phyloP scores from a whole-genome alignment of 2,113 vertebrate species.

The Alces alces region DNA sequence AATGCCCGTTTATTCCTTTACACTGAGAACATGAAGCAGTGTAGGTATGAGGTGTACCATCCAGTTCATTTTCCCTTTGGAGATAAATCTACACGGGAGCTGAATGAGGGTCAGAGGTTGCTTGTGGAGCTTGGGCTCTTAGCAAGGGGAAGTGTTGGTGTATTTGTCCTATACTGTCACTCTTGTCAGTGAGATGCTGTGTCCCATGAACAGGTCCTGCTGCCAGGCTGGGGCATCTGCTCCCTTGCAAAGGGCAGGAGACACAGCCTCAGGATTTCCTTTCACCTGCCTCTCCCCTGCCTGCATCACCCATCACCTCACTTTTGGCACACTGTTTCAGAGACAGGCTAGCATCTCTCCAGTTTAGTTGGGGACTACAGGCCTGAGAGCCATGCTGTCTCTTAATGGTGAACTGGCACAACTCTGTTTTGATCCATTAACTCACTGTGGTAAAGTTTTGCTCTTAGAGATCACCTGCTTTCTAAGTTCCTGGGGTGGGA shows the following conservation, averaged over 20 bases:
- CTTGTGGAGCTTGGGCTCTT: neutral
- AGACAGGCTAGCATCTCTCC: neutral
- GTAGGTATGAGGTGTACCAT: neutral
- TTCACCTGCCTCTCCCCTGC: neutral
- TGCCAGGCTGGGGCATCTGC: neutral
- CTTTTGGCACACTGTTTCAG: neutral
- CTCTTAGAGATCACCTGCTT: neutral
- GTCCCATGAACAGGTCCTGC: neutral
- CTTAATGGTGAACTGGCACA: neutral
- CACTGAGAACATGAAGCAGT: neutral
- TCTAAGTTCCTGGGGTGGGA: neutral
- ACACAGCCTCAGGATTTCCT: neutral
- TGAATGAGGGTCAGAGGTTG: neutral
- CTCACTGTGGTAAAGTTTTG: neutral
- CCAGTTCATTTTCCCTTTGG: neutral
- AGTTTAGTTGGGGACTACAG: neutral
- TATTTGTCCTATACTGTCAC: accelerated
- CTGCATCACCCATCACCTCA: neutral
- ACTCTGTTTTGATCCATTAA: neutral
- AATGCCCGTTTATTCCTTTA: neutral
- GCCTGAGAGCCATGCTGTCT: neutral
- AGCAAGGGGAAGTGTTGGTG: neutral
- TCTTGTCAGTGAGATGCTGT: accelerated
- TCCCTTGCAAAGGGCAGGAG: neutral
- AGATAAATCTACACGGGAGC: neutral